Percentiles rank a stretch among this genome's conserved stretches.
phyloP scores from a whole-genome alignment of 2,888 invertebrate species.

The Drosophila incognita region DNA sequence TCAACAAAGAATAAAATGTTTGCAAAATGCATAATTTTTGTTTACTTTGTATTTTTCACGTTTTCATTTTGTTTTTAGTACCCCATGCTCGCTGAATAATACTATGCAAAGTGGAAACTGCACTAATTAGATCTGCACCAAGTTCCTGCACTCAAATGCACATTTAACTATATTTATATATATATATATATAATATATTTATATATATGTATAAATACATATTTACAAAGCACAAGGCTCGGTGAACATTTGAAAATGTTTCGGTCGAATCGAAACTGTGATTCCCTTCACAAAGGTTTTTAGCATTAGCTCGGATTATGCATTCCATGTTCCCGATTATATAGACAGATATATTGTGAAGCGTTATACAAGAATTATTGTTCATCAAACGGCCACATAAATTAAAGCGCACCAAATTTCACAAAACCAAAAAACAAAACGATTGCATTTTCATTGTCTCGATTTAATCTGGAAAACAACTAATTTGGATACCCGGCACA shows the following conservation, averaged over 20 bases:
- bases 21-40: conserved; percentile 53
- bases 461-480: conserved; percentile 49
- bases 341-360: conserved; percentile 7
- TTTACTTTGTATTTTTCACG: conserved; percentile 15
- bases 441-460: conserved; percentile 57
- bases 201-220: conserved; percentile 34
- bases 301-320: conserved; percentile 1
- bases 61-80: conserved; percentile 15
- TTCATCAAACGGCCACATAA: conserved; percentile 44
- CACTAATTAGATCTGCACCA: conserved; percentile 72
- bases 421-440: conserved; percentile 34
- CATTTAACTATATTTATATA: conserved; percentile 48
- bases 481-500: conserved; percentile 43
- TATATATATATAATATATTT: conserved; percentile 18
- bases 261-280: conserved; percentile 31
- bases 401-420: conserved; percentile 70
- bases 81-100: conserved; percentile 48
- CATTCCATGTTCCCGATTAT: conserved; percentile 2
- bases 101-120: conserved; percentile 30
- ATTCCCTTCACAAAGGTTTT: conserved; percentile 29
- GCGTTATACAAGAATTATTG: conserved; percentile 9
- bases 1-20: conserved; percentile 74
- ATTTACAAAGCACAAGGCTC: conserved; percentile 61
- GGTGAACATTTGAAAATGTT: conserved; percentile 39
- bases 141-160: conserved; percentile 72